Evolutionary conservation across 2,797 vertebrate genomes (phyloP), one percentile per base, ranked within the genome.

Genomic region (Tinamus major): DNA sequence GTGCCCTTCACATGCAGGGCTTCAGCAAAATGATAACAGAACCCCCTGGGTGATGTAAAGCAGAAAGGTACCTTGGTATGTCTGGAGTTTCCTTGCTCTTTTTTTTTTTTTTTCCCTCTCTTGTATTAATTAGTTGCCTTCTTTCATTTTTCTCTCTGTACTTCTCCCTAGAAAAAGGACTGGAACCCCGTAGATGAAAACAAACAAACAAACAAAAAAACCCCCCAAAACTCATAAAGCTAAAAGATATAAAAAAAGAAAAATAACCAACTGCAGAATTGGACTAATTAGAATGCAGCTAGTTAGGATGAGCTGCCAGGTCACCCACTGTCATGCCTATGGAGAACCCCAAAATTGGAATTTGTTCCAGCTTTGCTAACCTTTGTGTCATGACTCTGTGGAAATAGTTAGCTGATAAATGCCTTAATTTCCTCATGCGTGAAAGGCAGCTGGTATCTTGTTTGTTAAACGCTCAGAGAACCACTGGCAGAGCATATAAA

Each of bases 1-100:
- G 42, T 7, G 17, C 93, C 56, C 58, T 87, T 91, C 51, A 74
- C 29, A 63, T 44, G 31, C 62, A 75, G 44, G 24, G 23, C 58
- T 85, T 87, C 44, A 64, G 27, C 27, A 95, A 89, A 95, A 87
- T 81, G 83, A 79, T 95, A 85, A 76, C 74, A 92, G 53, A 55
- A 55, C 53, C 29, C 55, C 58, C 44, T 53, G 78, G 61, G 35
- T 87, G 87, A 91, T 92, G 77, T 58, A 93, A 92, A 91, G 33
- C 92, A 91, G 88, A 84, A 94, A 92, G 37, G 89, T 83, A 89
- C 90, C 29, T 87, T 6, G 13, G 61, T 70, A 85, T 26, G n/a
- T 85, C 78, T 72, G 41, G 58, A 49, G 55, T 74, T 92, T 69
- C 9, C 13, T 70, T 4, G 1, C 7, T 18, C 33, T 29, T 49